Evolutionary conservation across 2,797 vertebrate species (phyloP), one percentile per base, ranked within the genome.

Genomic region (Dipus sagitta): DNA sequence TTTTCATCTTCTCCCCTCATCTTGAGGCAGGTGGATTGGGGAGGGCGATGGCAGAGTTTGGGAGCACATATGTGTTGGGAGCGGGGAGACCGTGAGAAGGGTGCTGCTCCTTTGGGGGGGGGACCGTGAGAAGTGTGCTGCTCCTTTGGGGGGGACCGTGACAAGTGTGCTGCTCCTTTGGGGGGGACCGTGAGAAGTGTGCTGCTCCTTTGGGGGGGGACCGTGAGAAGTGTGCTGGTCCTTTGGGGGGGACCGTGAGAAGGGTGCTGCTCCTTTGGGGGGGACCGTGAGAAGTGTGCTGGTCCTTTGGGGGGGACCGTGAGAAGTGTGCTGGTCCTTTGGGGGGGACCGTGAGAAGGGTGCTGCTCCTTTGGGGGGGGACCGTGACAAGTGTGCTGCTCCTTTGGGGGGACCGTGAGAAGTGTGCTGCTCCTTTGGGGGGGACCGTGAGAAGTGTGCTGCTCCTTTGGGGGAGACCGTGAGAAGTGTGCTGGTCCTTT

Each of bases 71-170:
- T 65, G 11, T 58, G 4, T 23, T 65, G n/a, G 15, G n/a, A 42
- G 20, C 75, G 67, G 30, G 72, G 62, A 83, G 78, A 38, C 38
- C 38, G 71, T 83, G 88, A 90, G 86, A 96, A 94, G 79, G 74
- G 6, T 21, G 72, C 65, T 74, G 79, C 71, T 77, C 38, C 38
- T 38, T 38, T 38, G 38, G 38, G 3, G 38, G 38, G 38, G 38
- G 38, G 38, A 38, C 38, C 38, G 6, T 38, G 38, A 38, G 38
- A 38, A 38, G 38, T 38, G 38, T 38, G 38, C 38, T 75, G 79
- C 72, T 78, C 34, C 42, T 83, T 86, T 18, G 13, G 70, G 86
- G 72, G 62, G 80, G 78, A 38, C 38, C 38, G 71, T 83, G 88
- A 90, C 84, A 96, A 94, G 79, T 77, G 6, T 21, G 72, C 65